Base-by-base conservation (phyloP, 1,140 invertebrate species). In the Hypothenemus hampei region DNA sequence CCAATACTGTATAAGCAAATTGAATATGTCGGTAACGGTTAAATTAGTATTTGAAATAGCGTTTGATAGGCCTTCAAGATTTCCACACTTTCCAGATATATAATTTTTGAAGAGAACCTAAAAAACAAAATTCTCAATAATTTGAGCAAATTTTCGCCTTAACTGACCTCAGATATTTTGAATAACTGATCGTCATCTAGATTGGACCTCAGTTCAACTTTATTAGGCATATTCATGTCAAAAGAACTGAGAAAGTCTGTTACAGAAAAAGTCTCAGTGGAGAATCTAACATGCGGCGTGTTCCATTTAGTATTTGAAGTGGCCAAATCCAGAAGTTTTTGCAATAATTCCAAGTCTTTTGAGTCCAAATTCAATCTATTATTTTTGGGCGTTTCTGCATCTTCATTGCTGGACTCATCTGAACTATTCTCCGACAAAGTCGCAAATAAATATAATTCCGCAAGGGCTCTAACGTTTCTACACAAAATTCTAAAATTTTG, bases 1-100 rank as follows among this genome's bases (percentile, higher is more conserved):
- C 78, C 86, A 82, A 70, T 81, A 86, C 35, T 76, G 71, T 20
- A 88, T 74, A n/a, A 81, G 69, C 22, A 86, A 72, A 63, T 79
- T 73, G 51, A 87, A 78, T 11, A 87, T 69, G 54, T 80, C 77
- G 46, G 72, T 71, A 8, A 80, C 73, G 29, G 77, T 65, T 50
- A 87, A 77, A 39, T 72, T 67, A 65, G 80, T 80, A 13, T 53
- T 49, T 22, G 40, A 26, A 8, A 67, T 40, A 49, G 61, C 40
- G 20, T 52, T 33, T 36, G 51, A 26, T 26, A 72, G 65, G 54
- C 72, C 70, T 4, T 79, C 73, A 58, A 74, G 73, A 24, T 74
- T 66, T 33, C 69, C 73, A 72, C 81, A 76, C 54, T 72, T 71
- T 18, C 68, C 19, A 65, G 41, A 29, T 39, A 84, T 77, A 59